Evolutionary conservation across 2,113 vertebrate genomes (phyloP), one percentile per base, ranked within the genome.

Genomic region (Equus quagga): DNA sequence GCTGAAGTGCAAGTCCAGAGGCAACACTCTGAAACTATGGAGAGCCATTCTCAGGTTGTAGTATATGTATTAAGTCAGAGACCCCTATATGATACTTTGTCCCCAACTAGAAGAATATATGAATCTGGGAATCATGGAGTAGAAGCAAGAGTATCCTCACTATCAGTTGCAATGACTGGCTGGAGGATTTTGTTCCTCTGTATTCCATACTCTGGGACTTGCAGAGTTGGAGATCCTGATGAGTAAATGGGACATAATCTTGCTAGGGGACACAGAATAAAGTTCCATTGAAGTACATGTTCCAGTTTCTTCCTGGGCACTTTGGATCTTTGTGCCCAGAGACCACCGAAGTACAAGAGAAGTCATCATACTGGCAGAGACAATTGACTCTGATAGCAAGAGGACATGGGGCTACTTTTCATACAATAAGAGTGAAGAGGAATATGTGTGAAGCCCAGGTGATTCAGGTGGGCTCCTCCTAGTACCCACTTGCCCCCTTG

Each of bases 351-450:
- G 8, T 31, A 96, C 54, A 89, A 81, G 33, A 58, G 1, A 33
- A 69, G 62, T 54, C 65, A 91, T 67, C 18, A 56, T 17, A 51
- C 1, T 58, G 46, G 24, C 13, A 80, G 41, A 87, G 2, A n/a
- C 36, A 86, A 6, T 31, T 94, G 72, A 70, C 19, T 13, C 24
- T 36, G 54, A 13, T 7, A 73, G 21, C 26, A 51, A 44, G 13
- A 80, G 17, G 17, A 44, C 17, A 49, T 1, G 1, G 36, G 54
- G 17, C 1, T 91, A 54, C 31, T 86, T 49, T 58, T 76, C 24
- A 65, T 41, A 6, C 0, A 2, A 4, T 51, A 80, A 12, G 2
- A 51, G 4, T 56, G 0, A 18, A 8, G 4, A 76, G 19, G n/a
- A 64, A 17, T 21, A 8, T 12, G 18, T 79, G 19, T 70, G 13